A percentile compares a stretch with the other conserved stretches of the same genome.
These are phyloP conservation scores for Apamea epomidion DNA, from an alignment of 2,888 invertebrate genomes.

Conservation along the genomic window DNA sequence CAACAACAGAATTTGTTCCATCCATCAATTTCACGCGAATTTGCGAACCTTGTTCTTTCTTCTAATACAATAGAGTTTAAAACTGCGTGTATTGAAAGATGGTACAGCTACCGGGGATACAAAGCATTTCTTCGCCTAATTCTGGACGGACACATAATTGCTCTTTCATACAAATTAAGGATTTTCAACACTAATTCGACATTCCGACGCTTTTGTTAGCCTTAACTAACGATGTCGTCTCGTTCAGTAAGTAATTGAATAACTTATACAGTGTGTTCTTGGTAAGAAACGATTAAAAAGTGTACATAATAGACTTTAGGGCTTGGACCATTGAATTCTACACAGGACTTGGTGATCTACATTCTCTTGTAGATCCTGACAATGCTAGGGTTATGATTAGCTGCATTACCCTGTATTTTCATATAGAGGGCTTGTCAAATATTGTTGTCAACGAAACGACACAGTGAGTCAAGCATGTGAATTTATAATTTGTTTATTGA, in stretches of 20 bases:
- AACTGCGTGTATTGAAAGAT: constrained; percentile 40
- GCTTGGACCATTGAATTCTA: neutral
- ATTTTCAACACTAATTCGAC: constrained; percentile 74
- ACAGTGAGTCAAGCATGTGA: constrained; percentile 42
- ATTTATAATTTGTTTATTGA: constrained; percentile 55
- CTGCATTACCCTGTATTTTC: constrained; percentile 4
- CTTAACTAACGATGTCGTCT: constrained; percentile 41
- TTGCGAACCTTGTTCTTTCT: constrained; percentile 23
- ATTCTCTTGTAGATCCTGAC: neutral
- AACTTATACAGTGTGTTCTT: constrained; percentile 40
- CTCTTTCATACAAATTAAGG: constrained; percentile 61
- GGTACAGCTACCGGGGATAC: constrained; percentile 48
- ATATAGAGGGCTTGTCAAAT: neutral
- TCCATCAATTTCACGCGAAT: constrained; percentile 43
- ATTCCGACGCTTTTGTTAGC: constrained; percentile 33
- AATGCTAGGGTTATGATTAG: neutral
- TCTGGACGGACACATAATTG: constrained; percentile 74
- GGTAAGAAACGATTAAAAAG: constrained; percentile 51
- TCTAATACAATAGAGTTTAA: constrained; percentile 22
- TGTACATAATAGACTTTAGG: constrained; percentile 30
- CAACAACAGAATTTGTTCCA: constrained; percentile 44
- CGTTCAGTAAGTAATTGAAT: constrained; percentile 23
- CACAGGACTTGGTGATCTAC: neutral
- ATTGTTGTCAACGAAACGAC: constrained; percentile 44
- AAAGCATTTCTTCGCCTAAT: constrained; percentile 65